Percentiles rank a stretch among this genome's conserved stretches.
Evolutionary conservation across 2,797 vertebrate genomes (phyloP).

Genomic region (Channallabes apus): DNA sequence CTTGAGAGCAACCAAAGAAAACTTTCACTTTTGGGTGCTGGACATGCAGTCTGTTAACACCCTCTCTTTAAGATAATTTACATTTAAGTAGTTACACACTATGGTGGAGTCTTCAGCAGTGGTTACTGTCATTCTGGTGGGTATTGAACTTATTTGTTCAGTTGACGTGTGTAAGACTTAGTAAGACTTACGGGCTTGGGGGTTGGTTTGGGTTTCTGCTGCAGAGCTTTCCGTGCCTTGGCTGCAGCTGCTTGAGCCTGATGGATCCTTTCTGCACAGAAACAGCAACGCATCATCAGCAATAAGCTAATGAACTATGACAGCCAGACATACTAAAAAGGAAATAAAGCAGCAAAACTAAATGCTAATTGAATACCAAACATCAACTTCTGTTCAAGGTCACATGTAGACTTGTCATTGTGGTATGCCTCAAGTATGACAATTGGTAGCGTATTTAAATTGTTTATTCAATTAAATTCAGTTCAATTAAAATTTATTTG

Average conservation of each 20-base stretch:
- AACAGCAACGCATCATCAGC: background rate
- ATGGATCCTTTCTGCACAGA: constrained; percentile 89
- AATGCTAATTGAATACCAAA: background rate
- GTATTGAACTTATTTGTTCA: background rate
- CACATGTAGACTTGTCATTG: background rate
- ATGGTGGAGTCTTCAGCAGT: background rate
- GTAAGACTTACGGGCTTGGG: constrained; percentile 84
- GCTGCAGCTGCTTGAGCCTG: constrained; percentile 97
- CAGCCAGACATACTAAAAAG: background rate
- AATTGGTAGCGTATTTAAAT: no score
- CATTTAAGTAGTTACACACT: background rate
- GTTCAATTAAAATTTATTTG: no score
- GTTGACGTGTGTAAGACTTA: background rate
- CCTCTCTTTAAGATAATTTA: background rate
- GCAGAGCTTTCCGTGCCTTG: constrained; percentile 94
- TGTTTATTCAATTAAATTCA: no score
- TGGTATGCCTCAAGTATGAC: background rate
- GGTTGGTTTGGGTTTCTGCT: constrained; percentile 94
- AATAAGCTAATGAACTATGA: background rate
- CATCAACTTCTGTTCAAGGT: background rate
- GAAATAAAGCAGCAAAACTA: background rate
- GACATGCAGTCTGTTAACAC: background rate
- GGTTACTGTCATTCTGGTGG: background rate
- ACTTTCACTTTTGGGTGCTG: background rate
- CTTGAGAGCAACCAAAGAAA: background rate